A percentile compares a stretch with the other conserved stretches of the same genome.
These are phyloP conservation scores for Coelopa frigida DNA, from an alignment of 1,140 invertebrate species.

Conservation along the genomic window DNA sequence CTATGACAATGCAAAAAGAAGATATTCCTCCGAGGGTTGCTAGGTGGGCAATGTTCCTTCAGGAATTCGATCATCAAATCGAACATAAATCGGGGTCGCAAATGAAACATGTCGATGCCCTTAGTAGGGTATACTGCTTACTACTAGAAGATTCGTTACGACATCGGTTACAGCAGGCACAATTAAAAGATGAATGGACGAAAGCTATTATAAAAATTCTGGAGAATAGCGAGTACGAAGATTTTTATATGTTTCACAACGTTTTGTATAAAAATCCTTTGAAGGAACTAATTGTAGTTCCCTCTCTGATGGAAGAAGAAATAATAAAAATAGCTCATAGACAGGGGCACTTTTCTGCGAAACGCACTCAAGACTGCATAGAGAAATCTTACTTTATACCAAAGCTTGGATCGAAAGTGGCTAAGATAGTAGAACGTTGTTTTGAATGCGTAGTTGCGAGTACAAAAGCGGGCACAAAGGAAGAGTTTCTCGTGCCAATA, in stretches of 20 bases:
- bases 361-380: slow-evolving; percentile 40
- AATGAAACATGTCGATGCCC: slow-evolving; percentile 32
- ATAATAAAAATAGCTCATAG: slow-evolving; percentile 32
- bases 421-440: slow-evolving; percentile 30
- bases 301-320: slow-evolving; percentile 26
- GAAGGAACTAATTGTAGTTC: slow-evolving; percentile 24
- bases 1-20: slow-evolving; percentile 32
- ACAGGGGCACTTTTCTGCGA: slow-evolving; percentile 37
- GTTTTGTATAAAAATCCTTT: slow-evolving; percentile 23
- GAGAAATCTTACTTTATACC: slow-evolving; percentile 41
- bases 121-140: slow-evolving; percentile 20
- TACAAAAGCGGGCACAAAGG: slow-evolving; percentile 37
- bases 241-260: slow-evolving; percentile 17
- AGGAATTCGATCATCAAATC: slow-evolving; percentile 24
- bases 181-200: slow-evolving; percentile 13
- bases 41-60: slow-evolving; percentile 24
- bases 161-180: slow-evolving; percentile 10
- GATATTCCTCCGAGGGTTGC: slow-evolving; percentile 26
- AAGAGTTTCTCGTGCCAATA: slow-evolving; percentile 35
- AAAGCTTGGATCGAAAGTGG: slow-evolving; percentile 31
- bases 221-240: neutral
- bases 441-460: slow-evolving; percentile 29
- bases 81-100: slow-evolving; percentile 19
- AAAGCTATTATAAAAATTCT: slow-evolving; percentile 1
- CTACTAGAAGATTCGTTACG: slow-evolving; percentile 4